A percentile compares a stretch with the other conserved stretches of the same genome.
These are phyloP conservation scores for Cyprinodon brontotheroides DNA, from an alignment of 2,113 vertebrate genomes.

Conservation along the genomic window DNA sequence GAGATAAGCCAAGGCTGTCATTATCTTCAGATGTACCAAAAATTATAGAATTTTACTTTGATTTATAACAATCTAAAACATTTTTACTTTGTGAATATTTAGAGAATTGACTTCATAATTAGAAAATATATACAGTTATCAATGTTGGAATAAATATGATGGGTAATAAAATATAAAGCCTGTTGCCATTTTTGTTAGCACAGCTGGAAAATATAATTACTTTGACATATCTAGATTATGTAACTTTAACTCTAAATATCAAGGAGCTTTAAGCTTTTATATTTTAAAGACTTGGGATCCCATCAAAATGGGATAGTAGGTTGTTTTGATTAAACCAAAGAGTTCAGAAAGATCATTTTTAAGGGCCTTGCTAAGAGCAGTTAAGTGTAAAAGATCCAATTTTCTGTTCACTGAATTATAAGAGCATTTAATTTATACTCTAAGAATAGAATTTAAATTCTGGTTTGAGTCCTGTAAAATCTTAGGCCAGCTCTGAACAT, in stretches of 20 bases:
- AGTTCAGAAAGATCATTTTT: background rate
- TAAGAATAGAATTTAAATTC: background rate
- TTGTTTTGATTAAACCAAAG: background rate
- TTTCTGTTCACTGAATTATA: background rate
- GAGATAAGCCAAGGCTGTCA: too few relatives aligned
- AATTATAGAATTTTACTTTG: too few relatives aligned
- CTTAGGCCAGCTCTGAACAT: background rate
- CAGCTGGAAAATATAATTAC: background rate
- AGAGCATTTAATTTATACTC: background rate
- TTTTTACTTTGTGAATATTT: too few relatives aligned
- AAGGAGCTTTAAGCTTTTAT: background rate
- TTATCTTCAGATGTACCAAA: too few relatives aligned
- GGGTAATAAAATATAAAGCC: too few relatives aligned
- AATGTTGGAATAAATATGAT: too few relatives aligned
- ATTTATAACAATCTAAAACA: too few relatives aligned
- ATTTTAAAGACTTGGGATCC: background rate
- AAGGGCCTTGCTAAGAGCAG: background rate
- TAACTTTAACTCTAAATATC: background rate
- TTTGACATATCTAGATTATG: background rate
- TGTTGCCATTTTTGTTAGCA: too few relatives aligned
- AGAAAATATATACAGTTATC: too few relatives aligned
- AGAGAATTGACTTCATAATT: too few relatives aligned
- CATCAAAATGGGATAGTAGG: background rate
- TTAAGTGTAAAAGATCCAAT: background rate
- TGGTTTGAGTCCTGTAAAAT: background rate